These are phyloP conservation scores for Drosophila paracracens DNA, from an alignment of 2,888 invertebrate species.

Conservation along the genomic window DNA sequence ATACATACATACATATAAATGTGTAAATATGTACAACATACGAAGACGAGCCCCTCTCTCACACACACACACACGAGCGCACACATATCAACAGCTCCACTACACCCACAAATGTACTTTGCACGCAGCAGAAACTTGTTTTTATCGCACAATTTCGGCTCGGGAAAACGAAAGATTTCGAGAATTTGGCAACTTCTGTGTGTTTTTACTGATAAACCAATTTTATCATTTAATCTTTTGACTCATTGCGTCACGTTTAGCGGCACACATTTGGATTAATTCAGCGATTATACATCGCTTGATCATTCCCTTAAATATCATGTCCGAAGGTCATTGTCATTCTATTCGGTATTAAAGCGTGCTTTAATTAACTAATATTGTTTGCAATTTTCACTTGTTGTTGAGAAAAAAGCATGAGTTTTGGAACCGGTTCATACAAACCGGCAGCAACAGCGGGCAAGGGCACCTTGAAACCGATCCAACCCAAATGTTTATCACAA, in stretches of 20 bases:
- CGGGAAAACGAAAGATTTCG: background rate
- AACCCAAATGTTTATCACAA: slow-evolving; percentile 36
- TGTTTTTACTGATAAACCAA: background rate
- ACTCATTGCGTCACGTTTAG: slow-evolving; percentile 1
- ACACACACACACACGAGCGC: background rate
- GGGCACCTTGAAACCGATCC: slow-evolving; percentile 69
- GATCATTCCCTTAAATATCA: slow-evolving; percentile 39
- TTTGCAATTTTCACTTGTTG: slow-evolving; percentile 49
- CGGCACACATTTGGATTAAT: background rate
- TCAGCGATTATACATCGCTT: background rate
- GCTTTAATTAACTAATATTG: slow-evolving; percentile 10
- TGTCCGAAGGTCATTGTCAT: slow-evolving; percentile 55
- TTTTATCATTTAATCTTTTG: background rate
- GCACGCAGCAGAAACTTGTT: background rate
- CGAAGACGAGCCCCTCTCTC: slow-evolving; percentile 19
- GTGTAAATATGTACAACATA: background rate
- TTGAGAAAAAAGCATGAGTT: slow-evolving; percentile 53
- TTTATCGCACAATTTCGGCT: background rate
- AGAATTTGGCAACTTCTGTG: background rate
- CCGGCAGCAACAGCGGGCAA: slow-evolving; percentile 47
- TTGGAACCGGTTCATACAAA: slow-evolving; percentile 58
- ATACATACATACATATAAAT: background rate
- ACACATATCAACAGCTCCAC: background rate
- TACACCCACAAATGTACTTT: background rate
- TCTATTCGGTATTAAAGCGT: slow-evolving; percentile 25